Evolutionary conservation across 2,888 invertebrate species (phyloP).

Genomic region (Athetis lepigone): DNA sequence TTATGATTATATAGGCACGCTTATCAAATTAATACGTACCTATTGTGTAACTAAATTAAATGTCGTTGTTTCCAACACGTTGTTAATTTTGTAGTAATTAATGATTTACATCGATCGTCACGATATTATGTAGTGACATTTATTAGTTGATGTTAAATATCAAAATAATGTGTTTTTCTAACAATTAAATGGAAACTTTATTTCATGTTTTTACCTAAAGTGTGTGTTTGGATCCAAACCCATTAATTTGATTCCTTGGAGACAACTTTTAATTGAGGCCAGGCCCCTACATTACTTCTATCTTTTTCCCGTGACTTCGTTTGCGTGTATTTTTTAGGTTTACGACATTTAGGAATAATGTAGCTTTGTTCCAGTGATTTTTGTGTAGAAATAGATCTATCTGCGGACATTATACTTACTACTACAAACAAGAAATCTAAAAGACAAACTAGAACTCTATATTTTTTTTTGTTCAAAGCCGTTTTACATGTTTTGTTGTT

Average conservation of each 20-base stretch:
- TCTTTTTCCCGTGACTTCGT: no score
- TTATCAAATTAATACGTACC: conserved; percentile 10
- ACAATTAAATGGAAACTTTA: neutral
- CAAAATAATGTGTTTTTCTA: conserved; percentile 21
- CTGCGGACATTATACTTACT: no score
- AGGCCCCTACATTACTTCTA: neutral
- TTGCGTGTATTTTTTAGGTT: no score
- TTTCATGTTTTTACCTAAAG: neutral
- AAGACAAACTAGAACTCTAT: no score
- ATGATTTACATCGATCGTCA: conserved; percentile 24
- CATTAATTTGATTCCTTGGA: conserved; percentile 11
- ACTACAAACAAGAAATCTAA: no score
- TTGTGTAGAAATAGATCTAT: no score
- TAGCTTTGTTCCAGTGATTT: no score
- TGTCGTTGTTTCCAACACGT: neutral
- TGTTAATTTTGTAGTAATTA: conserved; percentile 23
- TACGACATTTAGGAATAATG: no score
- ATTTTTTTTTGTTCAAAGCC: no score
- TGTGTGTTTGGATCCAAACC: neutral
- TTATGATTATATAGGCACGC: neutral
- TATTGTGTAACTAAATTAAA: conserved; percentile 24
- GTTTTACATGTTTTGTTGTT: no score
- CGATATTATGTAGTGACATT: conserved; percentile 3
- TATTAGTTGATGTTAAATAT: conserved; percentile 16
- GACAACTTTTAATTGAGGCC: conserved; percentile 12